Evolutionary conservation across 2,888 invertebrate species (phyloP).

Genomic region (Dasysyrphus tricinctus): DNA sequence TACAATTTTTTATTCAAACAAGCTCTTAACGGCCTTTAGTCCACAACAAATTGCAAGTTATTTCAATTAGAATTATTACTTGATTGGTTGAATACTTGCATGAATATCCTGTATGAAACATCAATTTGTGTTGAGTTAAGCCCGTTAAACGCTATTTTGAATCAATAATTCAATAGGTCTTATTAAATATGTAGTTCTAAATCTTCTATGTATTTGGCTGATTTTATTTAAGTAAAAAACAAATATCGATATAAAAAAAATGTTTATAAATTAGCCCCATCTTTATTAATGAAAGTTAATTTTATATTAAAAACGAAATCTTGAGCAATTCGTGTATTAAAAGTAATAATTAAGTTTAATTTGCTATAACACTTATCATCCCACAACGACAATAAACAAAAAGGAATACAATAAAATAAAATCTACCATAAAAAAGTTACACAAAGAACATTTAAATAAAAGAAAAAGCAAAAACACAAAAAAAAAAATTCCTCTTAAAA

Average conservation of each 20-base stretch:
- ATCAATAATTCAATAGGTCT: too few relatives aligned
- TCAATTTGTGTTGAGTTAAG: too few relatives aligned
- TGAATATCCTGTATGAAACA: too few relatives aligned
- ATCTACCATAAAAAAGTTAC: neutral
- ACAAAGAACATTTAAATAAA: constrained; percentile 1
- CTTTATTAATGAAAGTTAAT: neutral
- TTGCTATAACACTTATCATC: constrained; percentile 1
- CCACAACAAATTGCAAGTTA: too few relatives aligned
- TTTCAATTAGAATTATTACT: too few relatives aligned
- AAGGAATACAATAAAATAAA: neutral
- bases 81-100: too few relatives aligned
- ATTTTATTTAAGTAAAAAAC: too few relatives aligned
- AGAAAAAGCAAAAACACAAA: neutral
- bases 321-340: neutral
- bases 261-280: neutral
- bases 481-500: constrained; percentile 76
- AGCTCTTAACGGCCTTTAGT: too few relatives aligned
- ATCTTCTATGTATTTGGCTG: too few relatives aligned
- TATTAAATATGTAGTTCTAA: too few relatives aligned
- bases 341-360: neutral
- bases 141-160: too few relatives aligned
- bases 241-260: neutral
- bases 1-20: too few relatives aligned
- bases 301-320: neutral
- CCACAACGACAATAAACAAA: neutral